Conservation (phyloP, 2,797 vertebrate genomes). For the Coregonus ussuriensis region DNA sequence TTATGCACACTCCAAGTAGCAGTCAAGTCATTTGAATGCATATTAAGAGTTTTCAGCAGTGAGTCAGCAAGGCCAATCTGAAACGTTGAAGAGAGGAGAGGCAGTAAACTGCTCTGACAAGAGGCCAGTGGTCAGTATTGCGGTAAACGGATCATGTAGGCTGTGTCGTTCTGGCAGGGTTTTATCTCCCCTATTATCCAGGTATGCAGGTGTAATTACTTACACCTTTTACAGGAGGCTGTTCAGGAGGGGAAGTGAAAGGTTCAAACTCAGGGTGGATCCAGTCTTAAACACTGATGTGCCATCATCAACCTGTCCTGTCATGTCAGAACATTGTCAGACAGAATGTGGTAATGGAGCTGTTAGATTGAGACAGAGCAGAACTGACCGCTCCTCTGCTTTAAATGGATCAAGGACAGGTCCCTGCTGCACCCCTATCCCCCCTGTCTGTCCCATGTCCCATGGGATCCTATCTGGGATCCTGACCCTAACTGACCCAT, state of each 20-base stretch:
- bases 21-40: constrained; percentile 19
- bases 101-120: neutral
- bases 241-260: neutral
- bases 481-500: neutral
- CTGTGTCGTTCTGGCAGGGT: neutral
- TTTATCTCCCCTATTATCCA: neutral
- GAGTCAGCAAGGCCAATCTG: constrained; percentile 9
- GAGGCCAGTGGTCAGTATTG: neutral
- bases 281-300: neutral
- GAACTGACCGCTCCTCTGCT: constrained; percentile 24
- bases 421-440: neutral
- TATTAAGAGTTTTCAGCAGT: constrained; percentile 21
- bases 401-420: constrained; percentile 13
- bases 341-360: constrained; percentile 33
- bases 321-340: constrained; percentile 24
- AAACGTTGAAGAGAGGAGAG: neutral
- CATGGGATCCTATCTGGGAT: constrained; percentile 8
- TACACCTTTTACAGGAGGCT: neutral
- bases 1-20: constrained; percentile 13
- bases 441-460: neutral
- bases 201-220: neutral
- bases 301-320: constrained; percentile 10
- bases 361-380: constrained; percentile 19
- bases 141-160: neutral
- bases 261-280: neutral